These are phyloP conservation scores for Acanthiza pusilla DNA, from an alignment of 2,797 vertebrate genomes.

Conservation along the genomic window DNA sequence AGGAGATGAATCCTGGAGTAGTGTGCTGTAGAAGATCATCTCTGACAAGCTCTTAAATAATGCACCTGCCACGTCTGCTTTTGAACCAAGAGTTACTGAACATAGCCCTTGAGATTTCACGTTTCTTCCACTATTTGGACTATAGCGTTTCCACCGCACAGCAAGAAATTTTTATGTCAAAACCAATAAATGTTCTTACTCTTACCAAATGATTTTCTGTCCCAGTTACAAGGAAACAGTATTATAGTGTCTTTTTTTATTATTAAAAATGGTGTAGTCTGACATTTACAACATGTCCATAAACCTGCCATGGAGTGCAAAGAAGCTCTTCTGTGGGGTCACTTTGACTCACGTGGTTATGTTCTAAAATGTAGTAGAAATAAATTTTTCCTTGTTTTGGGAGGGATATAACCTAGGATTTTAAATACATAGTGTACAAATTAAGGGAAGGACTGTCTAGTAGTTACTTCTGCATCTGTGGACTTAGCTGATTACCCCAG, in stretches of 20 bases:
- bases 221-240: conserved; percentile 59
- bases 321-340: neutral
- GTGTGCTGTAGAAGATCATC: conserved; percentile 41
- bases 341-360: neutral
- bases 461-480: neutral
- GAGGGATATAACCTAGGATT: neutral
- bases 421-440: neutral
- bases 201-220: conserved; percentile 67
- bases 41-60: conserved; percentile 71
- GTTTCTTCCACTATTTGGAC: conserved; percentile 60
- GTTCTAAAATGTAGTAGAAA: neutral
- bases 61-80: conserved; percentile 52
- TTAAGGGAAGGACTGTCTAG: neutral
- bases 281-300: conserved; percentile 45
- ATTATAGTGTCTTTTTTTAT: conserved; percentile 42
- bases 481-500: neutral
- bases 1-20: conserved; percentile 2
- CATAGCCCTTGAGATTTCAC: conserved; percentile 46
- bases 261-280: conserved; percentile 37
- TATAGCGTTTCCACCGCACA: conserved; percentile 19
- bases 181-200: conserved; percentile 64
- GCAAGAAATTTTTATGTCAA: conserved; percentile 64
- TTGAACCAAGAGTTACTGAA: conserved; percentile 61
- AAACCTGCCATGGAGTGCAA: conserved; percentile 6
- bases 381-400: neutral